Conservation (phyloP, 2,113 vertebrate species). For the Caretta caretta region DNA sequence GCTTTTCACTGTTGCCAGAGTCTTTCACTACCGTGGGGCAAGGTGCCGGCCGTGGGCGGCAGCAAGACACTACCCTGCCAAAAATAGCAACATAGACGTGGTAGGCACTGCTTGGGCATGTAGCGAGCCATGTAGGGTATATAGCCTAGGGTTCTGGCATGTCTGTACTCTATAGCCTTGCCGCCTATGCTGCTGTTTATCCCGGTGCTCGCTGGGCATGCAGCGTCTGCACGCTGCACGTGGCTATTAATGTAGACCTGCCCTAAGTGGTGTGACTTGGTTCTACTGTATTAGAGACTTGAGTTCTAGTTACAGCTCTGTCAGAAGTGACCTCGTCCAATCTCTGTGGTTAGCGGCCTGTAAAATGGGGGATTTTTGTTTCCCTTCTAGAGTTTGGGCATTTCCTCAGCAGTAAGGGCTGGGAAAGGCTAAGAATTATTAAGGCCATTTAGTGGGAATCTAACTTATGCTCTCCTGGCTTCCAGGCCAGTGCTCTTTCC, state of each 20-base stretch:
- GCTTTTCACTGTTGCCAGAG: background rate
- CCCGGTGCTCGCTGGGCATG: background rate
- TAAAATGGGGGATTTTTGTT: background rate
- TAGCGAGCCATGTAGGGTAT: background rate
- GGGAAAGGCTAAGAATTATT: background rate
- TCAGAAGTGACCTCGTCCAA: background rate
- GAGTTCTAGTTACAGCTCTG: background rate
- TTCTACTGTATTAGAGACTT: background rate
- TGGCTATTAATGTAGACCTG: background rate
- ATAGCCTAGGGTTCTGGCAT: background rate
- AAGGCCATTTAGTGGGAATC: background rate
- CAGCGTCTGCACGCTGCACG: background rate
- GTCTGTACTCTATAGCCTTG: background rate
- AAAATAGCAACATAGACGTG: background rate
- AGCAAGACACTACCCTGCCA: background rate
- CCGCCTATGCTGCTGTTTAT: background rate
- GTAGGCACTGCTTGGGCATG: background rate
- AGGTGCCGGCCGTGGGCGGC: background rate
- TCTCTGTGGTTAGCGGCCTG: background rate
- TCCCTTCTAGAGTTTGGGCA: background rate
- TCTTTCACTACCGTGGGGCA: background rate
- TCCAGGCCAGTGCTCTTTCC: background rate
- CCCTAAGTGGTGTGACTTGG: background rate
- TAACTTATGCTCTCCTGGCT: background rate
- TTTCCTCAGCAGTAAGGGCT: accelerated